Percentiles rank a stretch among this genome's conserved stretches.
These are phyloP conservation scores for Pelecanoides urinatrix DNA, from an alignment of 2,113 vertebrate genomes.

Conservation along the genomic window DNA sequence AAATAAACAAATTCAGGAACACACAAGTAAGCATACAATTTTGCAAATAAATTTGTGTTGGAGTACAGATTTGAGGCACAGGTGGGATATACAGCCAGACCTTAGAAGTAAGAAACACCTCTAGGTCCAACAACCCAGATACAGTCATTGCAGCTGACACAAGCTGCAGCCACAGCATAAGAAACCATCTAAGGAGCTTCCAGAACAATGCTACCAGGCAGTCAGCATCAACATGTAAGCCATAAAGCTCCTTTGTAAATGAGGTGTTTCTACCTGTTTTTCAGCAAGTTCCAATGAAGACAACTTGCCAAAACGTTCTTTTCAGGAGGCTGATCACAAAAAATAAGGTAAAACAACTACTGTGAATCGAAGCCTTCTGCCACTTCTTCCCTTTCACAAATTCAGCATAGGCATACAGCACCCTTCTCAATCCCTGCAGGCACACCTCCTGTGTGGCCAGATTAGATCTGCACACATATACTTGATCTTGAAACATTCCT, in stretches of 20 bases:
- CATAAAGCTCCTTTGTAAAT: background rate
- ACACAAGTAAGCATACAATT: background rate
- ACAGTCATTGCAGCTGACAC: background rate
- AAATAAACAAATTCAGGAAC: background rate
- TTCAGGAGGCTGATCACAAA: background rate
- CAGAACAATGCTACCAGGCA: background rate
- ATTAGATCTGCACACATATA: background rate
- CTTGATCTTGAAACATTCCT: background rate
- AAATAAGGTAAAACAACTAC: background rate
- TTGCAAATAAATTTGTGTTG: background rate
- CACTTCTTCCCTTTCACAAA: background rate
- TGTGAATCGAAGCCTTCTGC: background rate
- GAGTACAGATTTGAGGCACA: background rate
- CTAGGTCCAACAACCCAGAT: background rate
- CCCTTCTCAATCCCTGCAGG: background rate
- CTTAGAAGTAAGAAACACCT: background rate
- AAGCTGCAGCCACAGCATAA: background rate
- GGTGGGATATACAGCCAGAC: background rate
- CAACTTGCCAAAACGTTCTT: background rate
- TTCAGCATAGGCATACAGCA: background rate
- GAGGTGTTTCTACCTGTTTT: background rate
- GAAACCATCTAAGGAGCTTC: background rate
- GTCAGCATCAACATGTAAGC: background rate
- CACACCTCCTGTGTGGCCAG: background rate
- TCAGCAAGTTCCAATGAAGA: background rate